A percentile compares a stretch with the other conserved stretches of the same genome.
Evolutionary conservation across 2,797 vertebrate genomes (phyloP).

Genomic region (Clarias laeviceps): DNA sequence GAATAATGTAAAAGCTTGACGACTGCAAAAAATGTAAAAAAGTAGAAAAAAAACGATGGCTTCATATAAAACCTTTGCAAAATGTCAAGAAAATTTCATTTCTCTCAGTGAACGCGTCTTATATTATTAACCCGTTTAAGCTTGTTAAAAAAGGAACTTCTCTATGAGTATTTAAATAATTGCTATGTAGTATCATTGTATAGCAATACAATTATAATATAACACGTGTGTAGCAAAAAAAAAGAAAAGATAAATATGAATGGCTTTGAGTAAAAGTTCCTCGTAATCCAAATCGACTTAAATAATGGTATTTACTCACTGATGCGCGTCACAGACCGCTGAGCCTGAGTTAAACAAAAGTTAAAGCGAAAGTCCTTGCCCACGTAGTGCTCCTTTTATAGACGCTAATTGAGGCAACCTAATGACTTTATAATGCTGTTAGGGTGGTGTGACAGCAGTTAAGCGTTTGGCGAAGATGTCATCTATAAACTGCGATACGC

Average conservation of each 20-base stretch:
- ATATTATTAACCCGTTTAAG: background rate
- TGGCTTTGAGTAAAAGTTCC: constrained; percentile 61
- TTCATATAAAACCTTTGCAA: background rate
- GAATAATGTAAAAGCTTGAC: background rate
- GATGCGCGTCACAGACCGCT: constrained; percentile 64
- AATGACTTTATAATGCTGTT: constrained; percentile 79
- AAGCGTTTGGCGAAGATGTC: constrained; percentile 64
- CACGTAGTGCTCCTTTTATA: constrained; percentile 68
- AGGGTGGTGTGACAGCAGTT: constrained; percentile 69
- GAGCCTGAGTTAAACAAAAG: constrained; percentile 65
- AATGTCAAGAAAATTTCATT: background rate
- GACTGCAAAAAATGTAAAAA: background rate
- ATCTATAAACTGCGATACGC: constrained; percentile 72
- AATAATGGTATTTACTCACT: constrained; percentile 67
- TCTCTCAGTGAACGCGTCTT: background rate
- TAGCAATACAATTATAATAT: background rate
- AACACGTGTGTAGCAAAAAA: background rate
- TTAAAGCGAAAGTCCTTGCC: constrained; percentile 62
- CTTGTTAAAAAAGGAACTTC: too few species aligned
- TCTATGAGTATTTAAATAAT: background rate
- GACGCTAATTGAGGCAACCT: constrained; percentile 80
- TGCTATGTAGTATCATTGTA: background rate
- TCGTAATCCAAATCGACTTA: constrained; percentile 66
- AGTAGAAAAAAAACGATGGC: background rate
- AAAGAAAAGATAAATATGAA: background rate